Conservation (phyloP, 2,113 vertebrate genomes). For the Chlorodrepanis virens region DNA sequence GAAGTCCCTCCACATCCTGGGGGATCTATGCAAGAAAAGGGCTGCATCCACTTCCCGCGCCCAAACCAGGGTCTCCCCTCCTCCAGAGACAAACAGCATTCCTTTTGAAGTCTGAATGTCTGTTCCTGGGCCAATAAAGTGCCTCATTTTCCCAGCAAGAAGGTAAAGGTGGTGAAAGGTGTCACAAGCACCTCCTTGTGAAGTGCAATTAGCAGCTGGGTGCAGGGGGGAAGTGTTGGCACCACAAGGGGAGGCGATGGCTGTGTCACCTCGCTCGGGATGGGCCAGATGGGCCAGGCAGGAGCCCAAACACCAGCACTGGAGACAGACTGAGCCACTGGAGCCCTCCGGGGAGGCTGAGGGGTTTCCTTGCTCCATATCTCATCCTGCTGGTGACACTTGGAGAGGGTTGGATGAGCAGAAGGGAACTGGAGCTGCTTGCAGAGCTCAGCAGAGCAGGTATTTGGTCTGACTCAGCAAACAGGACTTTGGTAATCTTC, state of each 20-base stretch:
- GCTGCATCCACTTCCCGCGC: neutral
- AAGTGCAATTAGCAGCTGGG: conserved; percentile 64
- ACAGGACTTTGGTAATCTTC: neutral
- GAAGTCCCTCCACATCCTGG: neutral
- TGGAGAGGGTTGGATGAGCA: rapidly evolving
- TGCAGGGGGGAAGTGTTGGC: conserved; percentile 37
- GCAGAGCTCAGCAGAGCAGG: neutral
- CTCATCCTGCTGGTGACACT: conserved; percentile 70
- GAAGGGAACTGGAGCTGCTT: neutral
- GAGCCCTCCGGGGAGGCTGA: conserved; percentile 71
- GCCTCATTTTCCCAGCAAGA: conserved; percentile 17
- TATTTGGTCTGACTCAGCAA: neutral
- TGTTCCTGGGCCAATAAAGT: conserved; percentile 50
- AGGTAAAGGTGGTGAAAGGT: conserved; percentile 55
- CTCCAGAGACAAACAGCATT: conserved; percentile 11
- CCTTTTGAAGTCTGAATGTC: conserved; percentile 55
- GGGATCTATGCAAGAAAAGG: neutral
- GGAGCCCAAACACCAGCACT: neutral
- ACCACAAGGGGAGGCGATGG: neutral
- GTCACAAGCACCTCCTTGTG: conserved; percentile 33
- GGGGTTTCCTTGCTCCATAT: conserved; percentile 69
- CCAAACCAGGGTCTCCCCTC: neutral
- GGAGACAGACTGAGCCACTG: conserved; percentile 75
- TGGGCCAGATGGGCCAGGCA: conserved; percentile 66
- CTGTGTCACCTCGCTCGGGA: conserved; percentile 65